Percentiles rank a stretch among this genome's conserved stretches.
These are phyloP conservation scores for Eremophila alpestris DNA, from an alignment of 2,797 vertebrate genomes.

Conservation along the genomic window DNA sequence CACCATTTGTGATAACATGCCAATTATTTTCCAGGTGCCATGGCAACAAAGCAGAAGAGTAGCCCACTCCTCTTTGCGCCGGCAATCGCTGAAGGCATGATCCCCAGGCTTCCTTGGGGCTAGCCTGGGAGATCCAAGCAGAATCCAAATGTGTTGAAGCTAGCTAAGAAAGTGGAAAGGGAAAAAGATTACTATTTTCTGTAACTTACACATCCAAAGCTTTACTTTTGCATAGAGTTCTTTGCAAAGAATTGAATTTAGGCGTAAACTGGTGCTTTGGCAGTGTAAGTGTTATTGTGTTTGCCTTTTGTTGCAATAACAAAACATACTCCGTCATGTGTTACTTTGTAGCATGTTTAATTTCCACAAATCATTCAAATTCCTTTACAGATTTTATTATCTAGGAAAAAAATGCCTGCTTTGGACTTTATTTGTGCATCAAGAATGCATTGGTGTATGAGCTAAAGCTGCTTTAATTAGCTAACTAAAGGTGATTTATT, in stretches of 20 bases:
- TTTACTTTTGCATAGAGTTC: not conserved
- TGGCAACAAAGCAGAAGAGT: not conserved
- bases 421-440: not conserved
- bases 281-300: not conserved
- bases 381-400: not conserved
- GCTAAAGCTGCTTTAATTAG: not conserved
- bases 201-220: not conserved
- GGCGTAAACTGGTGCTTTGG: not conserved
- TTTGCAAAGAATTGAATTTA: not conserved
- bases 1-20: not conserved
- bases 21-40: constrained; percentile 11
- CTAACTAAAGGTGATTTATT: not conserved
- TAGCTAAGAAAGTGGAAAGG: not conserved
- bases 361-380: not conserved
- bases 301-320: not conserved
- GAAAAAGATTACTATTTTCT: not conserved
- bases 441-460: not conserved
- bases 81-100: not conserved
- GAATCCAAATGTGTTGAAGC: not conserved
- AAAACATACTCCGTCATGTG: not conserved
- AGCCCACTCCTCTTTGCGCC: not conserved
- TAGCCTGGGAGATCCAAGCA: not conserved
- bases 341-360: not conserved
- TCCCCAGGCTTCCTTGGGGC: not conserved
- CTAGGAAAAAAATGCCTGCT: not conserved